These are phyloP conservation scores for Hirtodrosophila trivittata DNA, from an alignment of 2,888 invertebrate species.

Conservation along the genomic window DNA sequence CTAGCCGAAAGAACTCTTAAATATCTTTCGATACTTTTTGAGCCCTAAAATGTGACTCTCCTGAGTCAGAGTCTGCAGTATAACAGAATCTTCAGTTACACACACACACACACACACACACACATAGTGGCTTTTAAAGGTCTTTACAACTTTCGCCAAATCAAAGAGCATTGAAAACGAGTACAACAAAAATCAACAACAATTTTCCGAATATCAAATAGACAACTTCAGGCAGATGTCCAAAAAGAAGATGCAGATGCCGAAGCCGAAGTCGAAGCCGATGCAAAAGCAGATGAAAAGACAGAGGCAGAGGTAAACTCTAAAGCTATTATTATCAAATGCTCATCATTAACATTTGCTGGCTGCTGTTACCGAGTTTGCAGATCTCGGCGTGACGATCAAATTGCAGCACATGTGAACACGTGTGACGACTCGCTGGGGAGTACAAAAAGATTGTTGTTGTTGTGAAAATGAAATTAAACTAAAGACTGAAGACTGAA, in stretches of 20 bases:
- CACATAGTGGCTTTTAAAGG: not conserved
- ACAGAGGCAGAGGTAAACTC: not conserved
- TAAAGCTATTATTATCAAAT: conserved; percentile 68
- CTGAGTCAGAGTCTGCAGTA: too few relatives aligned
- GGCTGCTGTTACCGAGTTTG: conserved; percentile 33
- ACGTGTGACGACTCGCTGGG: conserved; percentile 50
- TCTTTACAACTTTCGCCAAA: conserved; percentile 65
- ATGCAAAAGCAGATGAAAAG: not conserved
- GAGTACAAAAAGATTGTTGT: conserved; percentile 21
- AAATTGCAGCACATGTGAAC: conserved; percentile 73
- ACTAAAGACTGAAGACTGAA: conserved; percentile 39
- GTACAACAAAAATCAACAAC: conserved; percentile 44
- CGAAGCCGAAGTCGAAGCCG: conserved; percentile 5
- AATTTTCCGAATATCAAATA: conserved; percentile 49
- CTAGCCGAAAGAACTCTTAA: not conserved
- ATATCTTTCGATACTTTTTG: too few relatives aligned
- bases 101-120: not conserved
- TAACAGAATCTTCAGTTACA: conserved; percentile 12
- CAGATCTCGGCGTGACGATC: conserved; percentile 68
- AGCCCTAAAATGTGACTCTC: too few relatives aligned
- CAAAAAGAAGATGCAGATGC: conserved; percentile 30
- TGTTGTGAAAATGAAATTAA: conserved; percentile 73
- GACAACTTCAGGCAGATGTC: conserved; percentile 54
- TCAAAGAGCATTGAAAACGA: conserved; percentile 19
- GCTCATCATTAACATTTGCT: conserved; percentile 69